A percentile compares a stretch with the other conserved stretches of the same genome.
These are phyloP conservation scores for Mesembrinibis cayennensis DNA, from an alignment of 2,113 vertebrate genomes.

Conservation along the genomic window DNA sequence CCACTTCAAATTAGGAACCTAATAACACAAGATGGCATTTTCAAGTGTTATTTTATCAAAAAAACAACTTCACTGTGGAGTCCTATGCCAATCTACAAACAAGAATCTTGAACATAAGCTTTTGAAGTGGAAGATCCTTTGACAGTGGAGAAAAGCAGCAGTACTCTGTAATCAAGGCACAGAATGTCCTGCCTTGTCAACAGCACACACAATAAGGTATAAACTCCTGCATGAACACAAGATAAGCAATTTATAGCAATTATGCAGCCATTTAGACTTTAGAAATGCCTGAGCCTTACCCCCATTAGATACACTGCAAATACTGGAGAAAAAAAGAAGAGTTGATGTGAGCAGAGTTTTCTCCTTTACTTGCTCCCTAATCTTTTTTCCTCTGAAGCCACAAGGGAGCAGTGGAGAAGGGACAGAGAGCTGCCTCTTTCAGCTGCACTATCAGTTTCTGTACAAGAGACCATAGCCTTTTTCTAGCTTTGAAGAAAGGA, in stretches of 20 bases:
- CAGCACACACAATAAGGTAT: fast-evolving
- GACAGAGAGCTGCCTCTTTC: neutral
- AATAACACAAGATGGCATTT: neutral
- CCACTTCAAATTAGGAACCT: neutral
- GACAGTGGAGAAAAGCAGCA: neutral
- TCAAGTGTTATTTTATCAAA: neutral
- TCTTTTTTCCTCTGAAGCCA: neutral
- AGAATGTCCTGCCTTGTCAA: neutral
- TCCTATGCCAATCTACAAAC: neutral
- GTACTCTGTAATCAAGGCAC: neutral
- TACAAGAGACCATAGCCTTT: neutral
- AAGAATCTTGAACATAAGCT: neutral
- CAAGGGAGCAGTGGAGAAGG: neutral
- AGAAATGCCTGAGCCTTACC: neutral
- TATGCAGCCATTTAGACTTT: neutral
- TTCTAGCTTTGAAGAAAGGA: neutral
- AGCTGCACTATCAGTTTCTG: neutral
- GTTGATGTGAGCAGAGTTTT: neutral
- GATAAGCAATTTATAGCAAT: neutral
- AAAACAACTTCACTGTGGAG: neutral
- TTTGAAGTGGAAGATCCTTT: neutral
- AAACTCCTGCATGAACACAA: neutral
- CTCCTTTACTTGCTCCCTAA: neutral
- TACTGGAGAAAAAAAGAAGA: neutral
- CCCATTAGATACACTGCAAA: neutral